phyloP scores from a whole-genome alignment of 2,888 invertebrate species.

The Pterostichus niger region DNA sequence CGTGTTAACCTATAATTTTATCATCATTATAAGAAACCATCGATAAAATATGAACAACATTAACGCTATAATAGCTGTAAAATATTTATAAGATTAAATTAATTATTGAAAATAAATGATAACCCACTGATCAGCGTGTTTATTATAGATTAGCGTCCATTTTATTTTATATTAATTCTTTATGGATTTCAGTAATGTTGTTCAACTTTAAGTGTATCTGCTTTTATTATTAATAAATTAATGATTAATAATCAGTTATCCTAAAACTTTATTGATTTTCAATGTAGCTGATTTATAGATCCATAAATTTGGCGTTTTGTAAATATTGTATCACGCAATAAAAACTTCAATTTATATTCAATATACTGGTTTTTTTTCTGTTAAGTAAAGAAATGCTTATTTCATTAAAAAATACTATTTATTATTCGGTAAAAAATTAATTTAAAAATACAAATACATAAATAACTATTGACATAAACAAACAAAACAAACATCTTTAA shows the following conservation, averaged over 20 bases:
- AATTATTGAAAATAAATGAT: constrained; percentile 33
- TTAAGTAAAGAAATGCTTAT: background rate
- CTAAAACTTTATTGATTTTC: constrained; percentile 29
- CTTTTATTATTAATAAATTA: constrained; percentile 1
- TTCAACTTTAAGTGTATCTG: background rate
- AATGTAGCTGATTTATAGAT: background rate
- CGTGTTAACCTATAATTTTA: constrained; percentile 20
- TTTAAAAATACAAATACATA: constrained; percentile 17
- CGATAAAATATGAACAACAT: constrained; percentile 40
- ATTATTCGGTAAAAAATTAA: constrained; percentile 17
- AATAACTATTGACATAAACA: constrained; percentile 12
- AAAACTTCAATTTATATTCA: constrained; percentile 10
- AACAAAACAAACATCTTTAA: constrained; percentile 21
- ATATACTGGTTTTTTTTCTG: background rate
- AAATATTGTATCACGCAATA: too few species aligned
- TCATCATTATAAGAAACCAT: constrained; percentile 4
- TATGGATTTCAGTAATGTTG: background rate
- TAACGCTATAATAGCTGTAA: constrained; percentile 23
- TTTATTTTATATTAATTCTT: constrained; percentile 1
- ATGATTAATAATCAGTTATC: background rate
- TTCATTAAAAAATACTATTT: background rate
- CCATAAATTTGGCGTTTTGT: constrained; percentile 6
- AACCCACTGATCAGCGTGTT: constrained; percentile 12
- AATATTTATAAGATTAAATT: constrained; percentile 42
- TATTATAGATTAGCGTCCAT: constrained; percentile 18